A percentile compares a stretch with the other conserved stretches of the same genome.
Conservation (phyloP, 1,140 invertebrate species). For the Helicoverpa zea region DNA sequence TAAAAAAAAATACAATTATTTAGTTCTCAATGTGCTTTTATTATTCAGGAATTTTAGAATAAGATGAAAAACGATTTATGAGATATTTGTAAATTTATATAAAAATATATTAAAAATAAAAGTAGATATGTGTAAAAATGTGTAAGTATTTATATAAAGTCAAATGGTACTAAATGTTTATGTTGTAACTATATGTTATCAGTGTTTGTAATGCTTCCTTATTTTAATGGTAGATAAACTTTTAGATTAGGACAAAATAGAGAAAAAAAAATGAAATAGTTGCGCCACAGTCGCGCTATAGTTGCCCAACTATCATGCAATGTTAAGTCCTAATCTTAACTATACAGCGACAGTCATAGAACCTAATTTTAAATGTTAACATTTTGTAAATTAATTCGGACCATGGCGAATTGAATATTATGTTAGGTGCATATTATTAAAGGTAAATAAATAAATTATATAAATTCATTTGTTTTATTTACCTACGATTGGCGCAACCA, state of each 20-base stretch:
- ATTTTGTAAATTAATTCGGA: constrained; percentile 43
- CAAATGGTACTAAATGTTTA: constrained; percentile 47
- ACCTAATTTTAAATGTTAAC: constrained; percentile 42
- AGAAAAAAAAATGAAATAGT: not conserved
- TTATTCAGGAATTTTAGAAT: constrained; percentile 12
- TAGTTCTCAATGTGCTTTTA: constrained; percentile 47
- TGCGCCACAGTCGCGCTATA: not conserved
- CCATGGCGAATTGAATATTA: constrained; percentile 47
- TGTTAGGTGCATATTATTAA: constrained; percentile 35
- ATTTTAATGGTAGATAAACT: constrained; percentile 25
- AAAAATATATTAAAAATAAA: constrained; percentile 36
- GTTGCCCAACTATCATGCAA: not conserved
- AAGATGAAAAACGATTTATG: constrained; percentile 36
- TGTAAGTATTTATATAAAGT: constrained; percentile 40
- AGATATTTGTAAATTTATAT: constrained; percentile 49
- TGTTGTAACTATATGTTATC: constrained; percentile 38
- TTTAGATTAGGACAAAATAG: not conserved
- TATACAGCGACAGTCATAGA: constrained; percentile 12
- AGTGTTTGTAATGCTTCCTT: constrained; percentile 42
- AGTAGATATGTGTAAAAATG: constrained; percentile 48
- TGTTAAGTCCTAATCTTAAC: constrained; percentile 15
- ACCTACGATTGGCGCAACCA: too few relatives aligned
- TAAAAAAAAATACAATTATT: constrained; percentile 20
- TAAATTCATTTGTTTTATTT: constrained; percentile 22
- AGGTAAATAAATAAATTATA: constrained; percentile 47